Evolutionary conservation across 2,113 vertebrate species (phyloP), one percentile per base, ranked within the genome.

Genomic region (Rhinichthys klamathensis): DNA sequence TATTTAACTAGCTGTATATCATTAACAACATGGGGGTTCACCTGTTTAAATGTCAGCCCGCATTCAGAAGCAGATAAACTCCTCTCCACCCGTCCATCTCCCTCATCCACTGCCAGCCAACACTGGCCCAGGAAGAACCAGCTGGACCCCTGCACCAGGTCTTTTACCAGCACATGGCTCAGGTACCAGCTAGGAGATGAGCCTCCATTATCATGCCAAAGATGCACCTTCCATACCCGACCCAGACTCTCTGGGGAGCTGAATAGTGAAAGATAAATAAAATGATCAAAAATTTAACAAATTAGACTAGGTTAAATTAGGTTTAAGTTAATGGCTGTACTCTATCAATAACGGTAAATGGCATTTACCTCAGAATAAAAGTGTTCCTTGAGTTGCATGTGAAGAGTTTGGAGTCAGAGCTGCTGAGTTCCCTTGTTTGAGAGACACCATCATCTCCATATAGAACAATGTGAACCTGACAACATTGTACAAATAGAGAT

Each of bases 161-260:
- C 92, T 87, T 80, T 90, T 49, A 96, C 95, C 70, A 93, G 90
- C 76, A 97, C 89, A 0, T 93, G 92, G 84, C 93, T 94, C 35
- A 97, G 61, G 63, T 93, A 96, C 95, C 95, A 96, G 85, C 87
- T 90, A 0, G 96, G 94, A 12, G 92, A 94, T 6, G 84, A 72
- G 51, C 96, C 96, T 13, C 85, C 85, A 89, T 93, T 93, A 90
- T 96, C 92, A 1, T 97, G 96, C 96, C 96, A 97, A 80, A 97
- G 90, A 77, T 90, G 91, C 85, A 96, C 75, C 80, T 93, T 95
- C 92, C 88, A 89, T 49, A 97, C 89, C 0, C 88, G 85, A 18
- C 96, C 96, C 85, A 97, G 91, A 56, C 79, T 90, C 2, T 92
- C 90, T 1, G 94, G 86, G 30, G 91, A n/a, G 75, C 96, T 97